A percentile compares a stretch with the other conserved stretches of the same genome.
Conservation (phyloP, 2,113 vertebrate species). For the Muscicapa adusta region DNA sequence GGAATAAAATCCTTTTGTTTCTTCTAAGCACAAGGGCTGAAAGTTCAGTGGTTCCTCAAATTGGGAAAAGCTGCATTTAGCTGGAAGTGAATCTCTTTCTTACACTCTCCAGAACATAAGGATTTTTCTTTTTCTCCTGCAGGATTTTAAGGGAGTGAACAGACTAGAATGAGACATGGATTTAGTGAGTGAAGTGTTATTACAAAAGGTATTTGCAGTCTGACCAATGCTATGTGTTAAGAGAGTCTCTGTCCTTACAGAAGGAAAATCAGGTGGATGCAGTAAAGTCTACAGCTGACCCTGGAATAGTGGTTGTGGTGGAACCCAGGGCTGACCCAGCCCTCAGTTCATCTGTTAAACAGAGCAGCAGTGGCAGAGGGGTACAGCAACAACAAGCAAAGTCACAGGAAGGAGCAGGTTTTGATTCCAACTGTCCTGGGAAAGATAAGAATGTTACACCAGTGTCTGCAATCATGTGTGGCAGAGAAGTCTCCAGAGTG, state of each 20-base stretch:
- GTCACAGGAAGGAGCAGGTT: background rate
- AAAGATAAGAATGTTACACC: background rate
- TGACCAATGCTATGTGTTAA: background rate
- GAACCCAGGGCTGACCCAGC: background rate
- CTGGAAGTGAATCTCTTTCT: background rate
- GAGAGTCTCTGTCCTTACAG: slow-evolving; percentile 11
- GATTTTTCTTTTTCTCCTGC: background rate
- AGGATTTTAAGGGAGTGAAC: background rate
- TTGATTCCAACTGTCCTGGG: background rate
- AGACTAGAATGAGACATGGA: background rate
- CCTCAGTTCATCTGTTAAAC: background rate
- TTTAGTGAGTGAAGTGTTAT: background rate
- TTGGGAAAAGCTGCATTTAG: background rate
- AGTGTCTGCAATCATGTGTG: accelerated
- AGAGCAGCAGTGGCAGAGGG: background rate
- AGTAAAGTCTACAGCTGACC: background rate
- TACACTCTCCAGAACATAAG: background rate
- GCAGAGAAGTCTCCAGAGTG: background rate
- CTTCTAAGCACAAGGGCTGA: background rate
- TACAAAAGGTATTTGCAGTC: background rate
- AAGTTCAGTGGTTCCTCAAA: background rate
- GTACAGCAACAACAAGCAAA: background rate
- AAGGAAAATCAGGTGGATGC: background rate
- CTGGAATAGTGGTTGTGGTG: background rate
- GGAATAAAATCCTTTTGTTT: background rate